These are phyloP conservation scores for Leuciscus waleckii DNA, from an alignment of 2,797 vertebrate species.

Conservation along the genomic window DNA sequence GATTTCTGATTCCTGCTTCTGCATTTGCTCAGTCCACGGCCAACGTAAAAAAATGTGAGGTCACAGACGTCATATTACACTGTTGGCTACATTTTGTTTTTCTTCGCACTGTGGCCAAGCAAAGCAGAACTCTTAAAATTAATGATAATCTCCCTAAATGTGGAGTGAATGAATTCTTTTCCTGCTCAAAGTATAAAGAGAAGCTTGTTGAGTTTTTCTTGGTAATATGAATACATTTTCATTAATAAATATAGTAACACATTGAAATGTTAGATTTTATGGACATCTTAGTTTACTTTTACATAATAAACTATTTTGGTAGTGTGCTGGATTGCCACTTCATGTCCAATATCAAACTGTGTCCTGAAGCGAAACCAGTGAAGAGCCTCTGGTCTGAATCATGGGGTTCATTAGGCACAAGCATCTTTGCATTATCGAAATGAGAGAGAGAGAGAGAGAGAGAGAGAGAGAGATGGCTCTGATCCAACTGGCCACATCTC, in stretches of 20 bases:
- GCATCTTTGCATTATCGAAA: slow-evolving; percentile 5
- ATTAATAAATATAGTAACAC: neutral
- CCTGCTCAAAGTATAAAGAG: neutral
- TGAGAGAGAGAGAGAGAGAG: slow-evolving; percentile 6
- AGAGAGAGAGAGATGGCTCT: neutral
- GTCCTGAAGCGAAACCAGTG: neutral
- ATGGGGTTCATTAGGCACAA: neutral
- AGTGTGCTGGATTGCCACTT: slow-evolving; percentile 1
- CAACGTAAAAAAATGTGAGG: neutral
- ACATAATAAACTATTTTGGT: neutral
- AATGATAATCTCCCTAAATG: neutral
- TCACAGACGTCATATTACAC: neutral
- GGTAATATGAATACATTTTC: neutral
- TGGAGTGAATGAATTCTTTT: neutral
- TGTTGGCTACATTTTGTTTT: neutral
- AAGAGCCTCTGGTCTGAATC: slow-evolving; percentile 7
- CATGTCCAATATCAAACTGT: neutral
- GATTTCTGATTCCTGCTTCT: neutral
- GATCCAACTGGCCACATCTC: no score
- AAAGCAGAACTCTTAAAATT: neutral
- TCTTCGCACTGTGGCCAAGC: neutral
- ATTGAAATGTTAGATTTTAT: neutral
- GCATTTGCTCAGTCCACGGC: neutral
- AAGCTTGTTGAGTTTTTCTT: neutral
- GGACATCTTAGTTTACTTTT: neutral